Conservation (phyloP, 2,888 invertebrate genomes). For the Mantis religiosa region DNA sequence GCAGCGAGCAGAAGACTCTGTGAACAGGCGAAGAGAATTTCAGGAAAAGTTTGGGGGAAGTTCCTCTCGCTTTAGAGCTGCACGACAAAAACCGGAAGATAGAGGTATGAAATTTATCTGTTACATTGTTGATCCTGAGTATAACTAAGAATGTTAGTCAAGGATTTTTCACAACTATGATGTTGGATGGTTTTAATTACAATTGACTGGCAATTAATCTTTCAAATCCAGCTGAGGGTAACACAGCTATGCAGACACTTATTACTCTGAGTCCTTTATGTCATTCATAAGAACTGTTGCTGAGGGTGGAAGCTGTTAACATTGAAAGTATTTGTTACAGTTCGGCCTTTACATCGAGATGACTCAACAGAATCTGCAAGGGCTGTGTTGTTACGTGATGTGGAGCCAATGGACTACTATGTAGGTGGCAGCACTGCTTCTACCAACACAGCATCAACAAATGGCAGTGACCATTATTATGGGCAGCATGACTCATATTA, state of each 20-base stretch:
- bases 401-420: conserved; percentile 68
- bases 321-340: conserved; percentile 38
- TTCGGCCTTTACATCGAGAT: conserved; percentile 51
- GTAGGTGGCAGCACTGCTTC: conserved; percentile 45
- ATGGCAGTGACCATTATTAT: conserved; percentile 19
- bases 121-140: neutral
- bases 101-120: conserved; percentile 38
- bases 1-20: conserved; percentile 75
- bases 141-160: too few species aligned
- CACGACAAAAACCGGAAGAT: conserved; percentile 36
- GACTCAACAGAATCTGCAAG: conserved; percentile 66
- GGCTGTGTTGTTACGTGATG: conserved; percentile 73
- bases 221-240: too few species aligned
- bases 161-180: too few species aligned
- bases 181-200: too few species aligned
- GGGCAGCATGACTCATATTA: neutral
- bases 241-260: neutral
- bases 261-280: neutral
- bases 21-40: conserved; percentile 68
- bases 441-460: conserved; percentile 33
- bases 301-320: neutral
- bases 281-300: conserved; percentile 3
- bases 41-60: conserved; percentile 57
- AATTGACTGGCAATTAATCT: too few species aligned
- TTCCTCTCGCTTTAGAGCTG: conserved; percentile 23